Conservation (phyloP, 2,113 vertebrate genomes). For the Indicator maculatus region DNA sequence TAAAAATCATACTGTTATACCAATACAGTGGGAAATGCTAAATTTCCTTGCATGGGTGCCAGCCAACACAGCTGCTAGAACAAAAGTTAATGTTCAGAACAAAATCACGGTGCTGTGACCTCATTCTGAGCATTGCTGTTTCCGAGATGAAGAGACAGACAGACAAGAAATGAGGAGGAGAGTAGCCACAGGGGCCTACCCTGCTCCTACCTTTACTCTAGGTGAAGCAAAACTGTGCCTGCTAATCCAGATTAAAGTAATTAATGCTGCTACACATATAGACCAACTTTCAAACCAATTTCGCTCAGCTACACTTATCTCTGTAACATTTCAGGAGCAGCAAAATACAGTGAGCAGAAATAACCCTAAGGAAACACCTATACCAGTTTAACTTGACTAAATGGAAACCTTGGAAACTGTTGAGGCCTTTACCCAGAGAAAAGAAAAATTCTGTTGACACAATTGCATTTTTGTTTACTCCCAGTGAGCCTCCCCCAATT, state of each 20-base stretch:
- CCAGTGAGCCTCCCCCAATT: background rate
- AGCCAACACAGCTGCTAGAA: slow-evolving; percentile 53
- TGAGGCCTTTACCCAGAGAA: background rate
- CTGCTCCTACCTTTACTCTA: background rate
- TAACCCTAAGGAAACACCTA: background rate
- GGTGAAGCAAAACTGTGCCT: background rate
- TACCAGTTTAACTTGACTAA: background rate
- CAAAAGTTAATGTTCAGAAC: slow-evolving; percentile 38
- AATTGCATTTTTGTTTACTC: background rate
- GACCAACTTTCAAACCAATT: background rate
- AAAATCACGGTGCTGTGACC: background rate
- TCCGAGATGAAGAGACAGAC: background rate
- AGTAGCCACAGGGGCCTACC: background rate
- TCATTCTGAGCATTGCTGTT: background rate
- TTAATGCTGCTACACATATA: background rate
- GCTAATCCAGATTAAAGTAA: background rate
- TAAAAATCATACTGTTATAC: slow-evolving; percentile 14
- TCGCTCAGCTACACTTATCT: background rate
- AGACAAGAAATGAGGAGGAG: background rate
- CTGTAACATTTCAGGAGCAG: background rate
- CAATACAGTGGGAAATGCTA: slow-evolving; percentile 24
- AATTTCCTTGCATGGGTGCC: slow-evolving; percentile 35
- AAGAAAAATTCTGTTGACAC: background rate
- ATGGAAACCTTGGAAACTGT: background rate
- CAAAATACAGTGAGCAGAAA: background rate